Evolutionary conservation across 2,113 vertebrate species (phyloP).

Genomic region (Abramis brama): DNA sequence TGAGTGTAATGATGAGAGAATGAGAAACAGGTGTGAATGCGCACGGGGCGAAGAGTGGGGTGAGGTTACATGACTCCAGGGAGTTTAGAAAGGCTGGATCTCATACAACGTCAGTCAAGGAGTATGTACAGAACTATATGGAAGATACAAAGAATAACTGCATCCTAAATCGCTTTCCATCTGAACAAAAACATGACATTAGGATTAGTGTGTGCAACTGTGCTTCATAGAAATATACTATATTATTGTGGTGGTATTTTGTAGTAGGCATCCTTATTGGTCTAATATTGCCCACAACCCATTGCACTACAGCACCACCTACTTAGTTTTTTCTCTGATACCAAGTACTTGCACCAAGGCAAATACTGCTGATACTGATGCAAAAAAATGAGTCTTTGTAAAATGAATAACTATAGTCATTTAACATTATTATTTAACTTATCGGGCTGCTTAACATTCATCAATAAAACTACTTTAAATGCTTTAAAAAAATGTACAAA

Average conservation of each 20-base stretch:
- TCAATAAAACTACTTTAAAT: too few species aligned
- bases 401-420: too few species aligned
- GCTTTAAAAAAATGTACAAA: too few species aligned
- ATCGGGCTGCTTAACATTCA: too few species aligned
- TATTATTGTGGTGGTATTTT: neutral
- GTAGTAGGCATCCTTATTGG: neutral
- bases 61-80: constrained; percentile 18
- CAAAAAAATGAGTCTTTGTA: too few species aligned
- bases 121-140: neutral
- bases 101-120: neutral
- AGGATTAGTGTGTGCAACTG: neutral
- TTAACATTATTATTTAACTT: too few species aligned
- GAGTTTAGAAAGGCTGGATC: constrained; percentile 28
- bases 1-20: constrained; percentile 31
- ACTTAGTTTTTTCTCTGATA: neutral
- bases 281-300: neutral
- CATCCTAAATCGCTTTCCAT: neutral
- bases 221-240: neutral
- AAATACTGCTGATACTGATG: neutral
- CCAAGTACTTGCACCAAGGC: neutral
- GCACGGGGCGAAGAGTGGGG: neutral
- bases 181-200: neutral
- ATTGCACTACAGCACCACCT: neutral
- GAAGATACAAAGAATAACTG: neutral
- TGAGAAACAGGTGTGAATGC: constrained; percentile 31